Conservation (phyloP, 2,888 invertebrate species). For the Leptogaster cylindrica region DNA sequence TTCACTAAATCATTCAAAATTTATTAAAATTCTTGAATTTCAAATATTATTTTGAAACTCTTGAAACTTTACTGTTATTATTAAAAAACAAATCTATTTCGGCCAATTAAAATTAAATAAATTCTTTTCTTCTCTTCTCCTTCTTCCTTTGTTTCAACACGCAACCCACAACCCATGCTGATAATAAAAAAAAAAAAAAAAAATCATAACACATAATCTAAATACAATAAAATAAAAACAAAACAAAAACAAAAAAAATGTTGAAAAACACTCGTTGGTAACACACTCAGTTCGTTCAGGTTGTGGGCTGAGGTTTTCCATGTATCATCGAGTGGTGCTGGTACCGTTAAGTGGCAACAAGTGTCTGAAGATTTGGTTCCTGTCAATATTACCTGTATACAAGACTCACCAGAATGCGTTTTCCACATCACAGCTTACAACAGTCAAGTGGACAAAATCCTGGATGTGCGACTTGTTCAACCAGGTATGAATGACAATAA, state of each 20-base stretch:
- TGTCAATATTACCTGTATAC: slow-evolving; percentile 96
- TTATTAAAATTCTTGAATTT: slow-evolving; percentile 4
- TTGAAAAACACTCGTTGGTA: slow-evolving; percentile 48
- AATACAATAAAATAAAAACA: slow-evolving; percentile 45
- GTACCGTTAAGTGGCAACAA: slow-evolving; percentile 96
- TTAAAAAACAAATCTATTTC: slow-evolving; percentile 1
- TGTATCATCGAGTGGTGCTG: slow-evolving; percentile 91
- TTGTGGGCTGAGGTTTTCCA: slow-evolving; percentile 99
- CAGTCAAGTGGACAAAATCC: slow-evolving; percentile 97
- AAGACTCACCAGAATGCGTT: slow-evolving; percentile 94
- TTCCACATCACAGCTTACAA: slow-evolving; percentile 99
- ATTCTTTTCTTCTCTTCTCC: slow-evolving; percentile 14
- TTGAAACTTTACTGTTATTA: too few species aligned
- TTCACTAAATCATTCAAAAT: background rate
- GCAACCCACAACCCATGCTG: slow-evolving; percentile 35
- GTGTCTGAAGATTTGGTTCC: slow-evolving; percentile 98
- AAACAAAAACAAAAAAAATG: slow-evolving; percentile 46
- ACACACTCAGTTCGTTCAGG: slow-evolving; percentile 65
- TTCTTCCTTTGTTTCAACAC: slow-evolving; percentile 24
- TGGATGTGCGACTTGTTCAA: slow-evolving; percentile 95
- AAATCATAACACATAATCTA: slow-evolving; percentile 40
- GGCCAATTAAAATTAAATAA: slow-evolving; percentile 17
- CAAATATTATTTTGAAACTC: slow-evolving; percentile 11
- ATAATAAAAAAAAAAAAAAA: slow-evolving; percentile 9
- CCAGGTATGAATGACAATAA: slow-evolving; percentile 89